Base-by-base conservation (phyloP, 1,140 invertebrate species). In the Brachionus rotundiformis region DNA sequence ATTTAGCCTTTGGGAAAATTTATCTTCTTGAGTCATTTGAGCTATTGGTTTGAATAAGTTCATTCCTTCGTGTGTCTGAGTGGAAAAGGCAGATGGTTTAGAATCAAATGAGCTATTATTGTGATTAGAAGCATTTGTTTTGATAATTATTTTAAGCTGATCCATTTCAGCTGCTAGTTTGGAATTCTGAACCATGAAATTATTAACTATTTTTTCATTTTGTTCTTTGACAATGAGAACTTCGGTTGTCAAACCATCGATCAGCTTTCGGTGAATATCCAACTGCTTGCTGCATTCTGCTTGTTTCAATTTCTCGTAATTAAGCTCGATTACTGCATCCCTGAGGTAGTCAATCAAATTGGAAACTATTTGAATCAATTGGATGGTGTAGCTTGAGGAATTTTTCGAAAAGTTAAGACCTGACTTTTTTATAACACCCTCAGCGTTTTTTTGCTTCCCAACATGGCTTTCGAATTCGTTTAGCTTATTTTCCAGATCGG, bases 171-270 rank as follows among this genome's bases (percentile, higher is more conserved):
- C 36, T 16, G 44, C 23, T 31, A 77, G 11, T 77, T 77, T 77
- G 8, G 75, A n/a, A 49, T 77, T 49, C 19, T 59, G 44, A 7
- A 5, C 49, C 27, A 77, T 47, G 29, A 54, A 77, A n/a, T 49
- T 36, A 31, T 49, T 77, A 16, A 49, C 31, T 54, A 77, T 77
- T 77, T 77, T 77, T 36, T 77, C 75, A 59, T 77, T 77, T 59
- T 77, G 75, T 8, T 77, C 75, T 49, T 77, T 77, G 16, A 77
- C 75, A 31, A 49, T 54, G 7, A 77, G 44, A 19, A 77, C 49
- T 49, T 77, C 75, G 4, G 25, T 77, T 5, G 75, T 77, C n/a
- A 77, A 16, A 23, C 75, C 75, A 59, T 77, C 75, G 16, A 77
- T 77, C 16, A 77, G 19, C 36, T 77, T 77, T 49, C 75, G 23